Percentiles rank a stretch among this genome's conserved stretches.
Evolutionary conservation across 2,113 vertebrate genomes (phyloP).

Genomic region (Planiliza haematocheilus): DNA sequence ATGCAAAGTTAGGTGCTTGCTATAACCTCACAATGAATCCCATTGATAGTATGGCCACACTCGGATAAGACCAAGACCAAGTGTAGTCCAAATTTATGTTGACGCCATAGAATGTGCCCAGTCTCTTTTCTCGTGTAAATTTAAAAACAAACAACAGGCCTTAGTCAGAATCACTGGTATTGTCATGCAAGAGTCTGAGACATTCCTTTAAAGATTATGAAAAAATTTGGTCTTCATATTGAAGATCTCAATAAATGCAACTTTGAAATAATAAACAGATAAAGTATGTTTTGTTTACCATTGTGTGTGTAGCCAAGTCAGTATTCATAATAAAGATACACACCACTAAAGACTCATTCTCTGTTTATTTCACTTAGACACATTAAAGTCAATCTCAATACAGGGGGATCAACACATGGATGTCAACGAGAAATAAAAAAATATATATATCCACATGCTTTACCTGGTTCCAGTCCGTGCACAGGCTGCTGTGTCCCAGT

Average conservation of each 20-base stretch:
- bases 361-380: neutral
- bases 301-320: slow-evolving; percentile 69
- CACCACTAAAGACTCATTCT: slow-evolving; percentile 26
- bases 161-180: slow-evolving; percentile 51
- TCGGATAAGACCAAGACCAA: neutral
- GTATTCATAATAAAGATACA: slow-evolving; percentile 80
- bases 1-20: neutral
- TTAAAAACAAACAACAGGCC: neutral
- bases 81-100: neutral
- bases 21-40: neutral
- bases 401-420: neutral
- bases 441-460: slow-evolving; percentile 5
- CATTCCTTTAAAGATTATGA: slow-evolving; percentile 32
- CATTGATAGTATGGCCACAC: neutral
- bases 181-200: slow-evolving; percentile 43
- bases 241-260: slow-evolving; percentile 72
- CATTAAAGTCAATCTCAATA: slow-evolving; percentile 17
- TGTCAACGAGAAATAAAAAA: neutral
- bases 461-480: slow-evolving; percentile 20
- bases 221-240: slow-evolving; percentile 79
- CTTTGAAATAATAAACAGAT: slow-evolving; percentile 70
- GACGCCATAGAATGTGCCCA: neutral
- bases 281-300: slow-evolving; percentile 70
- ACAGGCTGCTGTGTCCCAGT: slow-evolving; percentile 21
- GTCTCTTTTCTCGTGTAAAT: neutral